A percentile compares a stretch with the other conserved stretches of the same genome.
Conservation (phyloP, 1,140 invertebrate species). For the Drosophila simulans region DNA sequence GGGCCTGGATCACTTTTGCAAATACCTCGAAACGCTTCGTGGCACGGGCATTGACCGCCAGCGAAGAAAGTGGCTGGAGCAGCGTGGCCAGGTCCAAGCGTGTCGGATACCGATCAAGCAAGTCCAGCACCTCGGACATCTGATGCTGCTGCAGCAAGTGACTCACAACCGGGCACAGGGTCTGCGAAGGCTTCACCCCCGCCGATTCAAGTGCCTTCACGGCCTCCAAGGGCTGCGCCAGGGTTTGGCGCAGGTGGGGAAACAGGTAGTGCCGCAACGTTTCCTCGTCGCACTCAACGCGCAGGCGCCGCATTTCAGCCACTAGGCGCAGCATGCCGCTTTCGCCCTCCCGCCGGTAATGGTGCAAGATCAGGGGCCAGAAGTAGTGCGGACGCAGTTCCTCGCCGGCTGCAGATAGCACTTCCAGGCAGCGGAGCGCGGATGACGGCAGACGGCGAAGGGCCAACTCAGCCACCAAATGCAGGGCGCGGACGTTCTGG, state of each 20-base stretch:
- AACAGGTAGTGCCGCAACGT: conserved; percentile 85
- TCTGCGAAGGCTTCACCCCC: conserved; percentile 68
- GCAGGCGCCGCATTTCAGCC: conserved; percentile 79
- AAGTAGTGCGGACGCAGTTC: conserved; percentile 78
- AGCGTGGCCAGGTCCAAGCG: conserved; percentile 48
- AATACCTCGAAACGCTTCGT: conserved; percentile 68
- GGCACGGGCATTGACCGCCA: conserved; percentile 66
- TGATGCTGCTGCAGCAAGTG: conserved; percentile 80
- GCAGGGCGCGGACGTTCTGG: conserved; percentile 69
- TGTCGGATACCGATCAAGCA: conserved; percentile 72
- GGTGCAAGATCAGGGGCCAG: conserved; percentile 73
- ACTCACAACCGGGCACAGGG: conserved; percentile 76
- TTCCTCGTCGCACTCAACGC: conserved; percentile 83
- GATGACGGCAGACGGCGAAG: conserved; percentile 57
- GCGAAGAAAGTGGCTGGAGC: conserved; percentile 46
- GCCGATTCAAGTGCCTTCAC: conserved; percentile 78
- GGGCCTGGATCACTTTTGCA: conserved; percentile 50
- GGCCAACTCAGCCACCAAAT: conserved; percentile 68
- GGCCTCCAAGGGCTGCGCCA: conserved; percentile 67
- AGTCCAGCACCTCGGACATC: conserved; percentile 56
- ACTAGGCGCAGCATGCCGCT: conserved; percentile 71
- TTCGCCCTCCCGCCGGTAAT: conserved; percentile 61
- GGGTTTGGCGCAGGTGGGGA: conserved; percentile 76
- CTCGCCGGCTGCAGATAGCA: conserved; percentile 45
- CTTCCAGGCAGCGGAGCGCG: conserved; percentile 59